Conservation (phyloP, 35 echinoderm and acorn worm genomes). For the Eucidaris tribuloides region DNA sequence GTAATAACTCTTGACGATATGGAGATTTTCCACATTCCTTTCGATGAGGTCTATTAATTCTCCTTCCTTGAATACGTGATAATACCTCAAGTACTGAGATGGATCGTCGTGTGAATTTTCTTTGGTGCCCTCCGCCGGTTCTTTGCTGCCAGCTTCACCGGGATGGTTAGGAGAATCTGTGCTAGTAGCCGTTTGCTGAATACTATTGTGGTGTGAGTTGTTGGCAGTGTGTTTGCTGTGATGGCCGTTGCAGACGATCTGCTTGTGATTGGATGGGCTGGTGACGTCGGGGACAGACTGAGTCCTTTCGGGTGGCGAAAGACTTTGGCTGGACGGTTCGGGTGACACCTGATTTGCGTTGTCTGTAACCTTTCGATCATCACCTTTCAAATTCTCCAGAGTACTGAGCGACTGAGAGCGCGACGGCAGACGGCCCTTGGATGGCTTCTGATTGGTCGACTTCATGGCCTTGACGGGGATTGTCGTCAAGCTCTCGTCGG, state of each 20-base stretch:
- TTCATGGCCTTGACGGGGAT: conserved; percentile 46
- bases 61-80: conserved; percentile 96
- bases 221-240: neutral
- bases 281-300: neutral
- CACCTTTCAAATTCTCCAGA: conserved; percentile 12
- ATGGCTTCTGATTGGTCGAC: neutral
- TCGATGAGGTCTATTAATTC: conserved; percentile 86
- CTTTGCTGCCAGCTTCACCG: neutral
- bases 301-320: neutral
- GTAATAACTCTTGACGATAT: conserved; percentile 75
- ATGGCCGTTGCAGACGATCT: too few relatives aligned
- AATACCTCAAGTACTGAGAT: conserved; percentile 74
- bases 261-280: neutral
- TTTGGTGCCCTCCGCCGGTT: neutral
- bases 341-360: neutral
- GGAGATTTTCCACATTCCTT: conserved; percentile 71
- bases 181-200: neutral
- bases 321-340: neutral
- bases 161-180: neutral
- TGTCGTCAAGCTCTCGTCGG: conserved; percentile 82
- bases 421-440: neutral
- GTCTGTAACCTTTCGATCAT: neutral
- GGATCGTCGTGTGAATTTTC: conserved; percentile 34
- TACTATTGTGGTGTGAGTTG: neutral
- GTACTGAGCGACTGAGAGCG: neutral